A percentile compares a stretch with the other conserved stretches of the same genome.
Evolutionary conservation across 2,797 vertebrate genomes (phyloP).

Genomic region (Chaunax sp.): DNA sequence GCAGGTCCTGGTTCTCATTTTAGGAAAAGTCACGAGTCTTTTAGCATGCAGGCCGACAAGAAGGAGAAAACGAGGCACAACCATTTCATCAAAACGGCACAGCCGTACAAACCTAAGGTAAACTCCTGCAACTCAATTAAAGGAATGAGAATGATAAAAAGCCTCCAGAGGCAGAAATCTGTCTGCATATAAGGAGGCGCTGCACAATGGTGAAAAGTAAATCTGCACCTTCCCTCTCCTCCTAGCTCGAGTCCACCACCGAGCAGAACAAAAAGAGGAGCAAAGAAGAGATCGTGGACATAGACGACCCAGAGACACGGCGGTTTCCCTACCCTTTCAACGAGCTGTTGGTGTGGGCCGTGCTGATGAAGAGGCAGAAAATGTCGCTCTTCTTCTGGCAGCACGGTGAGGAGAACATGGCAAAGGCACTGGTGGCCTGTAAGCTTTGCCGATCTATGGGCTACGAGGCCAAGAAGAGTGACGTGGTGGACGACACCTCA

Average conservation of each 20-base stretch:
- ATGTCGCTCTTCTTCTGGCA: slow-evolving; percentile 99
- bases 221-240: background rate
- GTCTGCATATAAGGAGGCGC: background rate
- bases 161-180: background rate
- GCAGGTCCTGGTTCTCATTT: slow-evolving; percentile 89
- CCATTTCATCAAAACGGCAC: slow-evolving; percentile 99
- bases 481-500: slow-evolving; percentile 97
- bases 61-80: slow-evolving; percentile 98
- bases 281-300: slow-evolving; percentile 98
- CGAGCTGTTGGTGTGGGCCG: slow-evolving; percentile 96
- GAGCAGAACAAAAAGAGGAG: slow-evolving; percentile 96
- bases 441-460: slow-evolving; percentile 97
- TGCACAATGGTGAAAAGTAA: background rate
- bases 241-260: slow-evolving; percentile 86
- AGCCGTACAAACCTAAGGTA: slow-evolving; percentile 99
- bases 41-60: slow-evolving; percentile 97
- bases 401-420: slow-evolving; percentile 98
- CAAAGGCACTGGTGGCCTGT: slow-evolving; percentile 97
- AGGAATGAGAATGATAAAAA: background rate
- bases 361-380: slow-evolving; percentile 98
- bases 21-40: slow-evolving; percentile 92
- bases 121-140: background rate
- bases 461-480: slow-evolving; percentile 98
- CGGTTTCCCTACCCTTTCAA: slow-evolving; percentile 98
- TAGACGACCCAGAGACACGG: slow-evolving; percentile 96